Percentiles rank a stretch among this genome's conserved stretches.
phyloP scores from a whole-genome alignment of 2,113 vertebrate species.

The Speoplatyrhinus poulsoni region DNA sequence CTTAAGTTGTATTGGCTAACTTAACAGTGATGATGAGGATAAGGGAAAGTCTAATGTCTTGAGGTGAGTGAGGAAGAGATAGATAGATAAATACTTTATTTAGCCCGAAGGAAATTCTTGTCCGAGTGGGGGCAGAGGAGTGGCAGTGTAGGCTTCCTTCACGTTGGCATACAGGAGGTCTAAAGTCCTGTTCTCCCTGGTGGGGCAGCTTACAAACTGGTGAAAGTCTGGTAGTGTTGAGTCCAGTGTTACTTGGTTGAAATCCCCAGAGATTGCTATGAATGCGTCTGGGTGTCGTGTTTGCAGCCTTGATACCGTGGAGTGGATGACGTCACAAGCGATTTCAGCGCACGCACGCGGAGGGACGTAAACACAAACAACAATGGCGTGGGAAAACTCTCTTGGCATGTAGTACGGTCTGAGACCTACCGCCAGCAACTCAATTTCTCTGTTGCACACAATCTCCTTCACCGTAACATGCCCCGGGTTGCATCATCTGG shows the following conservation, averaged over 20 bases:
- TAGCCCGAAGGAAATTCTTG: no score
- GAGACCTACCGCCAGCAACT: no score
- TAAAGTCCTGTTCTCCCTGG: slow-evolving; percentile 10
- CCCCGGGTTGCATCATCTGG: no score
- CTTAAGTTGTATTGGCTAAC: no score
- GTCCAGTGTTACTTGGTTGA: slow-evolving; percentile 5
- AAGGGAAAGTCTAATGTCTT: no score
- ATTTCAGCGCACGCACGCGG: not conserved
- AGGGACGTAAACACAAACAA: not conserved
- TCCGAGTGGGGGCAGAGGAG: slow-evolving; percentile 4
- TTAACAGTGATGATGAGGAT: no score
- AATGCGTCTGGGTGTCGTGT: slow-evolving; percentile 7
- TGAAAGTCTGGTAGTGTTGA: slow-evolving; percentile 1
- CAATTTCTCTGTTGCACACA: no score
- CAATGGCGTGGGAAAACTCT: no score
- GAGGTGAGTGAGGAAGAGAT: no score
- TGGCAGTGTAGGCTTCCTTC: not conserved
- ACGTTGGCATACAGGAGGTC: slow-evolving; percentile 16
- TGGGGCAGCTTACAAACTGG: slow-evolving; percentile 9
- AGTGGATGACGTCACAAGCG: not conserved
- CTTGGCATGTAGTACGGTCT: no score
- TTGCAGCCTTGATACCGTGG: not conserved
- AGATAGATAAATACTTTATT: no score
- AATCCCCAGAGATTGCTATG: slow-evolving; percentile 3
- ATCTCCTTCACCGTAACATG: no score